Conservation (phyloP, 2,113 vertebrate species). For the Microcebus griseorufus region DNA sequence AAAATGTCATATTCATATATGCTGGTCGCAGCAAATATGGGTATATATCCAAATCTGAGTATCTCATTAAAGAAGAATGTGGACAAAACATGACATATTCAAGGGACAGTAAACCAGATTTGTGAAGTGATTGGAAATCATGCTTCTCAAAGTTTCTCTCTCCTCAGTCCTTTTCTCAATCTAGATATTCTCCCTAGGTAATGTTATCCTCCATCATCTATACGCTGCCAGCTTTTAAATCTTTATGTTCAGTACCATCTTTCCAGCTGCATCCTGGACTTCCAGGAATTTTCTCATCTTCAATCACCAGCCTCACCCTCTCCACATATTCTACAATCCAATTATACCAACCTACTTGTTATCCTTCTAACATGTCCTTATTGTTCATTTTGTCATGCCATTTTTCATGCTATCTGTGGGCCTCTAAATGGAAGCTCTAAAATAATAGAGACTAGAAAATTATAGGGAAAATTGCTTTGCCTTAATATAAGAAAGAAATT, state of each 20-base stretch:
- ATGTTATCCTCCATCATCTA: neutral
- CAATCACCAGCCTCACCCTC: neutral
- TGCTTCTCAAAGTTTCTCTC: neutral
- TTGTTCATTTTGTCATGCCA: neutral
- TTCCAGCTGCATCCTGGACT: neutral
- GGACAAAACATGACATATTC: neutral
- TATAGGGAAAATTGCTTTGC: neutral
- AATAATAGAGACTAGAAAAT: neutral
- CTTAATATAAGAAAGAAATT: neutral
- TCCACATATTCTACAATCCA: neutral
- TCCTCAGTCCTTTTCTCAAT: neutral
- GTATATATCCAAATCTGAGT: neutral
- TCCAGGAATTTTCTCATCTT: neutral
- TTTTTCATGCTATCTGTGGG: neutral
- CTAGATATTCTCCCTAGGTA: neutral
- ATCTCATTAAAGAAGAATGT: neutral
- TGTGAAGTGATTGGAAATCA: neutral
- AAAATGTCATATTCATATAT: neutral
- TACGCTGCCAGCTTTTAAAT: neutral
- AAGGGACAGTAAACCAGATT: neutral
- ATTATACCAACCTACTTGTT: neutral
- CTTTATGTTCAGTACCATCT: neutral
- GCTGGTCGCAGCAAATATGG: neutral
- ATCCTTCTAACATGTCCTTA: neutral
- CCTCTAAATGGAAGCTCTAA: neutral